phyloP scores from a whole-genome alignment of 2,888 invertebrate species.

The Rhorus exstirpatorius region DNA sequence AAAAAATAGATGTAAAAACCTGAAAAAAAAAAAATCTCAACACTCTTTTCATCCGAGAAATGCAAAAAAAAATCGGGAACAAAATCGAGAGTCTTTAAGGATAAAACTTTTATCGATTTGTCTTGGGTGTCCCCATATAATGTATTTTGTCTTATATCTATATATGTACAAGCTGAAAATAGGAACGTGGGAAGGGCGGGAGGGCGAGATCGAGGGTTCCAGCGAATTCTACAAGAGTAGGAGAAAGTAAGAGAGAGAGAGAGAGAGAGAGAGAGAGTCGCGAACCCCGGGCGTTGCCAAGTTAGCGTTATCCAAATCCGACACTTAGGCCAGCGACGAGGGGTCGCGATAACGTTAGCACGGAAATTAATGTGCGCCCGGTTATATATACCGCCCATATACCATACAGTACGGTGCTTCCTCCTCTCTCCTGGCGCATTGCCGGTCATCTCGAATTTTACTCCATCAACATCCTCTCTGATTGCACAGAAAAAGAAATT shows the following conservation, averaged over 20 bases:
- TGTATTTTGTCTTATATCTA: neutral
- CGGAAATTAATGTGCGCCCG: constrained; percentile 79
- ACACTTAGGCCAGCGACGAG: constrained; percentile 78
- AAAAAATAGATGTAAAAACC: too few species aligned
- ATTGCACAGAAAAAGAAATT: constrained; percentile 19
- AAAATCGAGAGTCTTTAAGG: too few species aligned
- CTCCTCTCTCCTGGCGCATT: constrained; percentile 18
- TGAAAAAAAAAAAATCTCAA: too few species aligned
- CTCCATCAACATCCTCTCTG: constrained; percentile 16
- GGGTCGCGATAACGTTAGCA: constrained; percentile 80
- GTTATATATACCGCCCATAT: constrained; percentile 40
- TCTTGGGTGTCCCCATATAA: neutral
- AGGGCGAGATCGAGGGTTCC: constrained; percentile 64
- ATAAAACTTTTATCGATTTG: too few species aligned
- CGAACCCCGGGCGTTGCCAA: constrained; percentile 77
- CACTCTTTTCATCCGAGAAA: too few species aligned
- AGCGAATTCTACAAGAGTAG: constrained; percentile 63
- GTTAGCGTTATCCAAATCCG: constrained; percentile 82
- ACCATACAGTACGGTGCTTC: neutral
- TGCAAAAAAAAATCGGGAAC: neutral
- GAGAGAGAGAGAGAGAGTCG: constrained; percentile 58
- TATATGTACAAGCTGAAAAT: constrained; percentile 9
- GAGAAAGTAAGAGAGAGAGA: too few species aligned
- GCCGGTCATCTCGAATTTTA: constrained; percentile 60
- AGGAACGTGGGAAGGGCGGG: constrained; percentile 48